Percentiles rank a stretch among this genome's conserved stretches.
Evolutionary conservation across 2,888 invertebrate genomes (phyloP).

Genomic region (Azorinus chamasolen): DNA sequence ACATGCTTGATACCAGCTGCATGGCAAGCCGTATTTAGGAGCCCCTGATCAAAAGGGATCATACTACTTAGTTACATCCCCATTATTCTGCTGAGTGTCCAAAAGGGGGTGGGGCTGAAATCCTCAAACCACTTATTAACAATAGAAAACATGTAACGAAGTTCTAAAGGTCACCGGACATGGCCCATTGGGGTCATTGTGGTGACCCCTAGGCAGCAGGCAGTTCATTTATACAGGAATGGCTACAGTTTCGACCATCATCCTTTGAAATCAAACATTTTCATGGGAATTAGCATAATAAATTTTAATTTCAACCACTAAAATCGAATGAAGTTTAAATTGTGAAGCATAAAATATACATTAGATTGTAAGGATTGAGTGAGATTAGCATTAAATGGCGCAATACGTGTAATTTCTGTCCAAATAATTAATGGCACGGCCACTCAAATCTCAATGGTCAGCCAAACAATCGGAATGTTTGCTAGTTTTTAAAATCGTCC

Average conservation of each 20-base stretch:
- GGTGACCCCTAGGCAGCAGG: constrained; percentile 34
- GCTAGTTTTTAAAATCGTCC: constrained; percentile 23
- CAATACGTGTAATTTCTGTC: constrained; percentile 56
- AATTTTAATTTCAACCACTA: constrained; percentile 42
- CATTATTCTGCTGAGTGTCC: constrained; percentile 58
- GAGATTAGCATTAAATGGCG: constrained; percentile 61
- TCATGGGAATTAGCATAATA: constrained; percentile 59
- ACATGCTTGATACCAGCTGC: constrained; percentile 34
- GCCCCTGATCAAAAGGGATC: constrained; percentile 17
- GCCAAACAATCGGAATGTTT: constrained; percentile 9
- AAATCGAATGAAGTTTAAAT: constrained; percentile 57
- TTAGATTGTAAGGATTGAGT: constrained; percentile 44
- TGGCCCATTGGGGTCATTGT: constrained; percentile 47
- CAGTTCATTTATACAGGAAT: constrained; percentile 33
- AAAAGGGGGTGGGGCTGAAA: constrained; percentile 40
- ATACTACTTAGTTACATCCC: constrained; percentile 31
- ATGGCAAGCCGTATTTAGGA: not conserved
- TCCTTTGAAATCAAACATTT: constrained; percentile 47
- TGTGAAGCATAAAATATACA: constrained; percentile 66
- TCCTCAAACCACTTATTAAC: constrained; percentile 60
- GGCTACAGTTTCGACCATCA: constrained; percentile 34
- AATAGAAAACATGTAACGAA: constrained; percentile 59
- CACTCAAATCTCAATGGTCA: constrained; percentile 29
- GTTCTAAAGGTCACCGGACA: constrained; percentile 58
- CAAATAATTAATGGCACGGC: constrained; percentile 48